Percentiles rank a stretch among this genome's conserved stretches.
Conservation (phyloP, 2,888 invertebrate genomes). For the Cosmia pyralina region DNA sequence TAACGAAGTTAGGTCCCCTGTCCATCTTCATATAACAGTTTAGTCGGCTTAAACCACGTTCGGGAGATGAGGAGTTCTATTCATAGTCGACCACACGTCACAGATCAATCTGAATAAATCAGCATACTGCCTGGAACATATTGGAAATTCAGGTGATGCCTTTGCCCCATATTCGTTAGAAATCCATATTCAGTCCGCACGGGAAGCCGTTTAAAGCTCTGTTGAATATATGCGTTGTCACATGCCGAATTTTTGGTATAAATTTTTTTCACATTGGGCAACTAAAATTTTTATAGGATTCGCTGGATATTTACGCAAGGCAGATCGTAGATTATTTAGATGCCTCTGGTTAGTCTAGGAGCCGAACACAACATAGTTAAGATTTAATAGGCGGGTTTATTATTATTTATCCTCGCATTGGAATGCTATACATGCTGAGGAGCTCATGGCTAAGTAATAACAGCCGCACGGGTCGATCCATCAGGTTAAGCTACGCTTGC, state of each 20-base stretch:
- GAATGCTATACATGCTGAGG: too few relatives aligned
- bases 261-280: background rate
- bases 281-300: background rate
- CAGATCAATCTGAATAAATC: conserved; percentile 52
- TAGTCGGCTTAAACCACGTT: conserved; percentile 13
- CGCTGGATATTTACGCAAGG: background rate
- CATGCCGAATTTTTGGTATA: background rate
- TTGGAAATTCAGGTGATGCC: background rate
- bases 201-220: conserved; percentile 1
- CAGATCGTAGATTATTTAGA: too few relatives aligned
- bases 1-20: conserved; percentile 37
- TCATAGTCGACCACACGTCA: conserved; percentile 36
- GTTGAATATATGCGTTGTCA: conserved; percentile 31
- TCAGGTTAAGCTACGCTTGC: too few relatives aligned
- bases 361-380: background rate
- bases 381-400: too few relatives aligned
- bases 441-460: too few relatives aligned
- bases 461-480: too few relatives aligned
- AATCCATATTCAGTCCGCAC: conserved; percentile 42
- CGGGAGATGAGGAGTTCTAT: conserved; percentile 23
- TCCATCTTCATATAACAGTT: conserved; percentile 50
- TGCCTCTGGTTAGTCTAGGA: background rate
- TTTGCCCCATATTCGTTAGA: conserved; percentile 36
- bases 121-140: conserved; percentile 12
- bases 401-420: too few relatives aligned